phyloP scores from a whole-genome alignment of 2,888 invertebrate genomes.

The Imbricaverruca yamaguchii region DNA sequence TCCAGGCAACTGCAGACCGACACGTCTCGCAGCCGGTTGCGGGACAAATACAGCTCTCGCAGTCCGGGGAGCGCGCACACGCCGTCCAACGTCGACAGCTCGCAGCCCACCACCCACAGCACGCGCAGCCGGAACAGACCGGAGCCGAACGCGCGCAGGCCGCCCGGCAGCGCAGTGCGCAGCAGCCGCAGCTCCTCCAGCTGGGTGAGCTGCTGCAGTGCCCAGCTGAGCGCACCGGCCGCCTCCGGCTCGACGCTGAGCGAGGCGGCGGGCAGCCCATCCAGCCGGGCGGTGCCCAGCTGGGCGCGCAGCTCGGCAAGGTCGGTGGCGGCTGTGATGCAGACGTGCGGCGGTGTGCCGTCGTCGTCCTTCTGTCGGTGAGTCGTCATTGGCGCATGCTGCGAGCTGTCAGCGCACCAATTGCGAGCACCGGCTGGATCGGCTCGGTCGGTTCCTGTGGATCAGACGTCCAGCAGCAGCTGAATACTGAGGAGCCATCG shows the following conservation, averaged over 20 bases:
- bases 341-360: background rate
- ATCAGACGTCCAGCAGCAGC: too few relatives aligned
- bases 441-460: too few relatives aligned
- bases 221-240: background rate
- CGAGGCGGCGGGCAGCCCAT: background rate
- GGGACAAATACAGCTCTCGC: background rate
- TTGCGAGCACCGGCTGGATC: too few relatives aligned
- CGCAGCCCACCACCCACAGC: conserved; percentile 13
- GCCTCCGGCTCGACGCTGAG: background rate
- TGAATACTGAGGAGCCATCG: too few relatives aligned
- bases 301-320: background rate
- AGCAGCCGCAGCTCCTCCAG: conserved; percentile 2
- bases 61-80: conserved; percentile 1
- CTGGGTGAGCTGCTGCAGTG: background rate
- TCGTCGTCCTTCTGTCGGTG: background rate
- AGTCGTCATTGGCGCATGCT: background rate
- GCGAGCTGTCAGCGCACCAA: too few relatives aligned
- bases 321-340: background rate
- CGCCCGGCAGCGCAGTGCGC: background rate
- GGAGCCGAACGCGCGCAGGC: conserved; percentile 2
- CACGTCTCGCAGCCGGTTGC: background rate
- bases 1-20: background rate
- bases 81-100: background rate
- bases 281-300: background rate
- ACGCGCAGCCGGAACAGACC: conserved; percentile 10